Percentiles rank a stretch among this genome's conserved stretches.
phyloP scores from a whole-genome alignment of 2,888 invertebrate species.

The Tipula helvola region DNA sequence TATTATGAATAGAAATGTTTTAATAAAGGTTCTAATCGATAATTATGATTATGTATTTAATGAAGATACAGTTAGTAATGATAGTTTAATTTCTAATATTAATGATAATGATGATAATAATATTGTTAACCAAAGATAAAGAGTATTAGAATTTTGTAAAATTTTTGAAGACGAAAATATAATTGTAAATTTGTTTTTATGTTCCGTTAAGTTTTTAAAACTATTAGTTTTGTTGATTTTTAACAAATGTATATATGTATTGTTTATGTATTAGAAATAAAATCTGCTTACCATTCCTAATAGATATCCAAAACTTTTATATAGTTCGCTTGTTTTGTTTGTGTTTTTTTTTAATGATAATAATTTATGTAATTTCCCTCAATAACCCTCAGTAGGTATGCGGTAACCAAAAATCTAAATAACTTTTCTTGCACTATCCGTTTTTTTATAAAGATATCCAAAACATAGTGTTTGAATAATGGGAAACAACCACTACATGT shows the following conservation, averaged over 20 bases:
- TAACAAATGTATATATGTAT: not conserved
- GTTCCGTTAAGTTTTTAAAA: not conserved
- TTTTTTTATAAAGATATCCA: too few relatives aligned
- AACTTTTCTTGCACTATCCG: too few relatives aligned
- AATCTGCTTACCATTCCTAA: not conserved
- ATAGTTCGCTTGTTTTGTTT: not conserved
- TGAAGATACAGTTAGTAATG: conserved; percentile 14
- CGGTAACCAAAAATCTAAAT: too few relatives aligned
- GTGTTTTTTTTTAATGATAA: too few relatives aligned
- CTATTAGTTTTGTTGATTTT: not conserved
- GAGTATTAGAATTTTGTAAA: too few relatives aligned
- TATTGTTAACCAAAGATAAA: not conserved
- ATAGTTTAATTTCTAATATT: not conserved
- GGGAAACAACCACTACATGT: too few relatives aligned
- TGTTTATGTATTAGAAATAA: not conserved
- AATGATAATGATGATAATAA: not conserved
- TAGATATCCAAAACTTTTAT: not conserved
- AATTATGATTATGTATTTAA: conserved; percentile 32
- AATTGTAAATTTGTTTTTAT: not conserved
- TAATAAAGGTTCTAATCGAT: conserved; percentile 34
- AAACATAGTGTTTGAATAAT: too few relatives aligned
- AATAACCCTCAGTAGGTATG: too few relatives aligned
- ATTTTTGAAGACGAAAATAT: too few relatives aligned
- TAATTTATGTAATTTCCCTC: too few relatives aligned
- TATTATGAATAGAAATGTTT: conserved; percentile 32